phyloP scores from a whole-genome alignment of 2,113 vertebrate genomes.

The Psilopogon haemacephalus region DNA sequence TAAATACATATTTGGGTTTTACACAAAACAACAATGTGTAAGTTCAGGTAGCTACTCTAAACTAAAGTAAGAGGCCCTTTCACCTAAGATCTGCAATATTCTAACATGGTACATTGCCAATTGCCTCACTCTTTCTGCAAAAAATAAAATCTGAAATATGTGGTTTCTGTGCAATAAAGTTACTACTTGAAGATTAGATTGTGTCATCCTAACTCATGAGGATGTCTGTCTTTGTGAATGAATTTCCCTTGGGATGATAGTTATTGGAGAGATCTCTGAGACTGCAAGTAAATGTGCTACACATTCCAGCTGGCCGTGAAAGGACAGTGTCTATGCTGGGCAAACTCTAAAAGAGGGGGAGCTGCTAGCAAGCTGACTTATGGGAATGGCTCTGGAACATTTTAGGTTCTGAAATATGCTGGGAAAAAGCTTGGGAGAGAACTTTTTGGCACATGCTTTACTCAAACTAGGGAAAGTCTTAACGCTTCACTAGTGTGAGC shows the following conservation, averaged over 20 bases:
- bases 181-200: background rate
- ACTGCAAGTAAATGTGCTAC: background rate
- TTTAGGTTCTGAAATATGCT: background rate
- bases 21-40: background rate
- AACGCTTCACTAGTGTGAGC: background rate
- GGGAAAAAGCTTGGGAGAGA: background rate
- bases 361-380: background rate
- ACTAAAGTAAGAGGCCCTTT: background rate
- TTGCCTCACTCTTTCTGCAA: background rate
- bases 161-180: background rate
- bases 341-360: background rate
- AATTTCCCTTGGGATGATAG: background rate
- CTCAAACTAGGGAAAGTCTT: background rate
- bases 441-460: background rate
- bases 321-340: background rate
- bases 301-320: background rate
- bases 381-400: background rate
- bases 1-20: background rate
- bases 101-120: background rate
- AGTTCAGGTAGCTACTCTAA: background rate
- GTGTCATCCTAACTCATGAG: background rate
- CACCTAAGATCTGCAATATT: background rate
- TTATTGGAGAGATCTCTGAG: background rate
- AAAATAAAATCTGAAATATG: background rate
- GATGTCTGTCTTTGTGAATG: background rate